Conservation (phyloP, 2,888 invertebrate genomes). For the Leucophenga montana region DNA sequence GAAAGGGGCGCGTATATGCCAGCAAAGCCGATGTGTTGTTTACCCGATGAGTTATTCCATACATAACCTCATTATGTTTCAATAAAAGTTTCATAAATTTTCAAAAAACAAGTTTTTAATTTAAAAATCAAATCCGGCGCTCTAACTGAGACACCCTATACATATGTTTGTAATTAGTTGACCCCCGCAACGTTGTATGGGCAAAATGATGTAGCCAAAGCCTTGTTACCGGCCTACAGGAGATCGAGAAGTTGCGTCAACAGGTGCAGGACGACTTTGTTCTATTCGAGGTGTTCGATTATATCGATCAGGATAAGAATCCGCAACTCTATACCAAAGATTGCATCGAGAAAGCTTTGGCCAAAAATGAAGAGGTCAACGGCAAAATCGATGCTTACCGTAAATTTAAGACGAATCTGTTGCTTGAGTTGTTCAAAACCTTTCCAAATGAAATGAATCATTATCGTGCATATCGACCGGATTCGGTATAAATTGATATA, state of each 20-base stretch:
- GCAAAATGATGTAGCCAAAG: constrained; percentile 85
- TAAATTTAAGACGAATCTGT: constrained; percentile 93
- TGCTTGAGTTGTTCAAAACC: constrained; percentile 91
- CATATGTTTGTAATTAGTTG: too few relatives aligned
- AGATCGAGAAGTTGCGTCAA: constrained; percentile 93
- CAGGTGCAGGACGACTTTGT: constrained; percentile 97
- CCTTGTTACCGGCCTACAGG: constrained; percentile 92
- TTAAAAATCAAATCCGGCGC: too few relatives aligned
- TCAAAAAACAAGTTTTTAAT: too few relatives aligned
- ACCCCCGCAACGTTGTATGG: too few relatives aligned
- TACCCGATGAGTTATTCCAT: too few relatives aligned
- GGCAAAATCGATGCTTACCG: constrained; percentile 98
- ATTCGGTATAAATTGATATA: constrained; percentile 50
- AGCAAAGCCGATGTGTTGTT: too few relatives aligned
- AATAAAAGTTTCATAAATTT: too few relatives aligned
- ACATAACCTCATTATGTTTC: too few relatives aligned
- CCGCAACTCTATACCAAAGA: constrained; percentile 99
- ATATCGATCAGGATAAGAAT: constrained; percentile 98
- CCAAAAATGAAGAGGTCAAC: constrained; percentile 98
- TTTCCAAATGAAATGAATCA: constrained; percentile 97
- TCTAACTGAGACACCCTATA: too few relatives aligned
- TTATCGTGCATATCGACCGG: constrained; percentile 88
- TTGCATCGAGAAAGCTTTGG: constrained; percentile 97
- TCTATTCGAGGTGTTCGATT: constrained; percentile 98
- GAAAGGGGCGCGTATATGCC: too few relatives aligned